Conservation (phyloP, 2,113 vertebrate species). For the Aldabrachelys gigantea region DNA sequence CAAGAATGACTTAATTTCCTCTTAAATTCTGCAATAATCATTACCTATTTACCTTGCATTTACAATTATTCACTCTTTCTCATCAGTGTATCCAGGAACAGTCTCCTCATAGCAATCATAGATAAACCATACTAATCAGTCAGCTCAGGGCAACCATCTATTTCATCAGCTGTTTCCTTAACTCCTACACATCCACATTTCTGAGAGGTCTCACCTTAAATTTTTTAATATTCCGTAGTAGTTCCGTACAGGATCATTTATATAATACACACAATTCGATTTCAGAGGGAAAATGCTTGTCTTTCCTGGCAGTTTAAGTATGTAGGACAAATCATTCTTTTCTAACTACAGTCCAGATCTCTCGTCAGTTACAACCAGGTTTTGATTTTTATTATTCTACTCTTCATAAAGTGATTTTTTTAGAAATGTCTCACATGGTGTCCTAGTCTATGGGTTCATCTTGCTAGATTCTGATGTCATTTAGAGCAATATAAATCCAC, state of each 20-base stretch:
- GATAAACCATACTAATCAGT: neutral
- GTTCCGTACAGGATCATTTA: neutral
- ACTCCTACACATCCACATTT: neutral
- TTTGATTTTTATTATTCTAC: neutral
- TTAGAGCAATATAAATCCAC: neutral
- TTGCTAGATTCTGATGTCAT: neutral
- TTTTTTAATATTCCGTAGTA: neutral
- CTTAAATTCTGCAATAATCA: neutral
- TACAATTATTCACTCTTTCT: neutral
- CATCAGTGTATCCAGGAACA: neutral
- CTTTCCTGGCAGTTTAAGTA: neutral
- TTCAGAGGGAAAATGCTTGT: neutral
- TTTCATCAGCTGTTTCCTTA: neutral
- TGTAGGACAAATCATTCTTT: neutral
- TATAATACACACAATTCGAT: neutral
- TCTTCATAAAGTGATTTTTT: neutral
- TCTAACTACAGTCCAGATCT: neutral
- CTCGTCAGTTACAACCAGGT: neutral
- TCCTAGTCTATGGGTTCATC: neutral
- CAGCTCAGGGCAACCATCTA: fast-evolving
- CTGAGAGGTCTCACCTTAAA: neutral
- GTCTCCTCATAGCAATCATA: neutral
- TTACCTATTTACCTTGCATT: neutral
- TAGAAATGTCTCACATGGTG: neutral
- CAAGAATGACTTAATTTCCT: neutral